Conservation (phyloP, 2,797 vertebrate species). For the Gymnopithys bicolor region DNA sequence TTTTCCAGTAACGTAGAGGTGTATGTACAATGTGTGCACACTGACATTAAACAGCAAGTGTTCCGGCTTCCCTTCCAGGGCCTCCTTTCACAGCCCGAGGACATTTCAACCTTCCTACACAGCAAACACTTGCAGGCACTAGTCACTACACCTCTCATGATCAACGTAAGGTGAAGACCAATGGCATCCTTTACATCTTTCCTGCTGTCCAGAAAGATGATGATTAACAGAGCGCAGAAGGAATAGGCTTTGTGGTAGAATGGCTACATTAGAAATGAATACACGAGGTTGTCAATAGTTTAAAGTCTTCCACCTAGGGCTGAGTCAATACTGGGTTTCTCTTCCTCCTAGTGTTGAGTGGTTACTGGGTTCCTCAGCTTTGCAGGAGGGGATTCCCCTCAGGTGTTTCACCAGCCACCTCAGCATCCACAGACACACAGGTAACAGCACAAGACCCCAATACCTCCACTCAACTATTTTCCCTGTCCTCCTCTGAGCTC, state of each 20-base stretch:
- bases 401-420: not conserved
- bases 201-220: not conserved
- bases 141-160: not conserved
- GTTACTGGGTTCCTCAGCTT: not conserved
- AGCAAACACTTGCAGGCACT: not conserved
- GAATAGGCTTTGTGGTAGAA: not conserved
- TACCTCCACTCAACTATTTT: not conserved
- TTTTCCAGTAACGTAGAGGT: not conserved
- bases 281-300: not conserved
- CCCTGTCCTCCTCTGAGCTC: not conserved
- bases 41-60: not conserved
- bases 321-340: not conserved
- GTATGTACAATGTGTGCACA: not conserved
- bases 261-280: not conserved
- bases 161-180: accelerated
- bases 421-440: not conserved
- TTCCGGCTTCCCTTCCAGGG: not conserved
- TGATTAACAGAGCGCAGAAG: not conserved
- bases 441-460: not conserved
- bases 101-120: not conserved
- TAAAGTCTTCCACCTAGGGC: not conserved
- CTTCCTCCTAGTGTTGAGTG: not conserved
- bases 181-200: accelerated
- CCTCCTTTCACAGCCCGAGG: not conserved
- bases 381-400: not conserved